phyloP scores from a whole-genome alignment of 1,140 invertebrate genomes.

The Panagrolaimus sp. region DNA sequence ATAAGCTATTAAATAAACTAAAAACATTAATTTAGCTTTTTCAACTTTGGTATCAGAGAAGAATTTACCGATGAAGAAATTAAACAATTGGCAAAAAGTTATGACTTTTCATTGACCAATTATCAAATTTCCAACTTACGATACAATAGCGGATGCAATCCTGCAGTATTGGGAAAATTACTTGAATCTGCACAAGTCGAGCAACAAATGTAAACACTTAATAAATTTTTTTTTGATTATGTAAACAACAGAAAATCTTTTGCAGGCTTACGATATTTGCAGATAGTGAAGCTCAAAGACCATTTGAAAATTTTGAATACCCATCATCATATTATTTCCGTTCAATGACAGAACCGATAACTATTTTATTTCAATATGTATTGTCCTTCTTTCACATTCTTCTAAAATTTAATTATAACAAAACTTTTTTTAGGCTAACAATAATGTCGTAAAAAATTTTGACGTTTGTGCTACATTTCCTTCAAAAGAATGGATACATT shows the following conservation, averaged over 20 bases:
- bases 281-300: background rate
- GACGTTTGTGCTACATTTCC: conserved; percentile 7
- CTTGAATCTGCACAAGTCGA: background rate
- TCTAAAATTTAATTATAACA: too few relatives aligned
- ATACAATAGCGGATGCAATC: background rate
- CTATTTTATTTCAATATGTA: background rate
- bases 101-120: background rate
- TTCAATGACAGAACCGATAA: background rate
- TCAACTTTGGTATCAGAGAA: background rate
- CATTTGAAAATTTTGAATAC: background rate
- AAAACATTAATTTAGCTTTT: too few relatives aligned
- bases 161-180: background rate
- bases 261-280: too few relatives aligned
- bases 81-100: background rate
- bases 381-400: too few relatives aligned
- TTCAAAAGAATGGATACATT: background rate
- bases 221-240: background rate
- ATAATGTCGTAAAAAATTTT: background rate
- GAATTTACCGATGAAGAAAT: background rate
- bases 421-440: background rate
- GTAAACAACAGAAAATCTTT: too few relatives aligned
- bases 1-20: too few relatives aligned
- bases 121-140: background rate
- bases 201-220: background rate
- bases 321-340: background rate